Evolutionary conservation across 2,888 invertebrate genomes (phyloP).

Genomic region (Gymnocheta viridis): DNA sequence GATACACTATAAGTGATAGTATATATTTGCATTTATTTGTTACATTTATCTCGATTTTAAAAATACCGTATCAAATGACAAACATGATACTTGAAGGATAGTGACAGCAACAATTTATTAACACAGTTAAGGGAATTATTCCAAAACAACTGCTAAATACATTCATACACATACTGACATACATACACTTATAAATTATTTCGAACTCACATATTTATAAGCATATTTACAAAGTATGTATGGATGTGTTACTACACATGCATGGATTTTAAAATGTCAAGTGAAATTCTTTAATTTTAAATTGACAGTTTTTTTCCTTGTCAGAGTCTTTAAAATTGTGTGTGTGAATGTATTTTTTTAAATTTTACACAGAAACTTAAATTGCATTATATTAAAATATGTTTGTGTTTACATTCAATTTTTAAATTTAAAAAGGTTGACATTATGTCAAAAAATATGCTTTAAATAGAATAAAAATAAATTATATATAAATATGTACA

Average conservation of each 20-base stretch:
- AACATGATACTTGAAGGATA: conserved; percentile 77
- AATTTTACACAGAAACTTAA: conserved; percentile 2
- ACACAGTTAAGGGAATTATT: conserved; percentile 61
- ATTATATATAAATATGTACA: conserved; percentile 10
- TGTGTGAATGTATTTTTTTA: no score
- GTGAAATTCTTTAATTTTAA: conserved; percentile 32
- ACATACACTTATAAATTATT: background rate
- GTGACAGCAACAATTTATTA: conserved; percentile 80
- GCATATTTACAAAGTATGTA: no score
- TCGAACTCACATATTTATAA: background rate
- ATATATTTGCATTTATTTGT: background rate
- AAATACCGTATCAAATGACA: conserved; percentile 71
- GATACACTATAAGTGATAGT: background rate
- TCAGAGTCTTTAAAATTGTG: background rate
- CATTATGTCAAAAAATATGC: conserved; percentile 47
- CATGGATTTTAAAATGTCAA: conserved; percentile 1
- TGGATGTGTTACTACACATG: background rate
- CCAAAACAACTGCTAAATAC: conserved; percentile 39
- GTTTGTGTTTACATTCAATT: background rate
- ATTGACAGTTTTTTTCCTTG: background rate
- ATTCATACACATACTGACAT: background rate
- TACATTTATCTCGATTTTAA: conserved; percentile 39
- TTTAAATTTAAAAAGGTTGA: conserved; percentile 39
- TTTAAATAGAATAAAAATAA: conserved; percentile 36
- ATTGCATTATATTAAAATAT: conserved; percentile 16